phyloP scores from a whole-genome alignment of 2,888 invertebrate species.

The Fragum whitleyi region DNA sequence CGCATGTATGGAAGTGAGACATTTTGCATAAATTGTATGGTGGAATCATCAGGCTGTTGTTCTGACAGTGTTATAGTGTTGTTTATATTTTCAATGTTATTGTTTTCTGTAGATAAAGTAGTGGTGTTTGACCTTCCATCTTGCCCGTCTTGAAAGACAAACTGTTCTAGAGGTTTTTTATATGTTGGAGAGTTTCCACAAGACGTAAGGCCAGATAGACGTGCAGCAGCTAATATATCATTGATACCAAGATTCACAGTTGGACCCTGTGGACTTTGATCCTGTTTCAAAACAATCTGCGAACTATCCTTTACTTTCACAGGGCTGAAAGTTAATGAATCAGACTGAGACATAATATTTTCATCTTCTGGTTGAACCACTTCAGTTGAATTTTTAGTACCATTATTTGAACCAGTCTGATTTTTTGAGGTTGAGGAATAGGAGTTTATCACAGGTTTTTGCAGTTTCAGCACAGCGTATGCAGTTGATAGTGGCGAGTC shows the following conservation, averaged over 20 bases:
- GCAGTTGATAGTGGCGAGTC: conserved; percentile 72
- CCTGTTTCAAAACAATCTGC: not conserved
- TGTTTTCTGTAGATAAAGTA: not conserved
- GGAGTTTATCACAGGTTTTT: conserved; percentile 67
- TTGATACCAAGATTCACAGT: conserved; percentile 58
- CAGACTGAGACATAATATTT: not conserved
- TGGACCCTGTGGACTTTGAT: conserved; percentile 31
- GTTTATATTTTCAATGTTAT: conserved; percentile 25
- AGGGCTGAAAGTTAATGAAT: not conserved
- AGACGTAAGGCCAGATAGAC: conserved; percentile 46
- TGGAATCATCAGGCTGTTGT: conserved; percentile 55
- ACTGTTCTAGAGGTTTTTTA: conserved; percentile 19
- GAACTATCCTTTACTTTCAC: not conserved
- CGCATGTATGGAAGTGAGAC: conserved; percentile 67
- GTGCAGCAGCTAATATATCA: conserved; percentile 62
- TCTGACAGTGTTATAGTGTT: conserved; percentile 32
- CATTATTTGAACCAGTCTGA: not conserved
- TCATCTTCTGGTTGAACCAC: not conserved
- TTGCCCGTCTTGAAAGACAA: not conserved
- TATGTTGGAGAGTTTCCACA: conserved; percentile 40
- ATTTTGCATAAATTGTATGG: conserved; percentile 68
- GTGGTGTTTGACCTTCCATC: not conserved
- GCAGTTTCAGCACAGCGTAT: conserved; percentile 75
- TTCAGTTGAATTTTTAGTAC: not conserved
- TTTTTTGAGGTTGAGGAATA: not conserved